Evolutionary conservation across 2,888 invertebrate genomes (phyloP), one percentile per base, ranked within the genome.

Genomic region (Scaptomyza reducta): DNA sequence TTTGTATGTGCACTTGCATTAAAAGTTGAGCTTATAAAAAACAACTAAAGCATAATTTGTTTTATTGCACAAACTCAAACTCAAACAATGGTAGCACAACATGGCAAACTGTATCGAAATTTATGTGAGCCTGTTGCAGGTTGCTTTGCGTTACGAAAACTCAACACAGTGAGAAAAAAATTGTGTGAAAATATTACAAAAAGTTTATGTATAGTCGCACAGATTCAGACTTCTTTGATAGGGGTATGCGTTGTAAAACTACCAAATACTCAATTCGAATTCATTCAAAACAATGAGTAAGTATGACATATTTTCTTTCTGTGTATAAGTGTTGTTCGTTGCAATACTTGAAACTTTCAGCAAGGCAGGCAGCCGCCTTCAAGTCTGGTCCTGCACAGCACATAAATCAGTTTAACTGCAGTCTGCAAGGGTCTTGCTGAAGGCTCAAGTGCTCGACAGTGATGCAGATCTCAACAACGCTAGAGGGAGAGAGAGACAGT

Each of bases 271-370:
- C 7, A 13, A 13, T 22, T 11, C 7, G 16, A 16, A 6, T 6
- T 35, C 35, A 6, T 6, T 35, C 2, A 6, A n/a, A 14, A 3
- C 38, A 7, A 16, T 0, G 14, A 45, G 10, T 27, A 14, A 10
- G 14, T 6, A 3, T n/a, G 2, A 18, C 18, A 18, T 10, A 1
- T 11, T 49, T 49, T 49, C 33, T 49, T 18, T 10, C 33, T n/a
- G 49, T 47, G 47, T 31, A 16, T 10, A 16, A 11, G 16, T 46
- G 46, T 31, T 47, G 16, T 3, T 33, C 18, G 31, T 55, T 66
- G 41, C 59, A 44, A 40, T 66, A 85, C 87, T 85, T 87, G 87
- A 85, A 82, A 79, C 77, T 82, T 77, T 87, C 85, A 87, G 82
- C 87, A 55, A 50, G 14, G 14, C 50, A 40, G 38, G 41, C 50